Base-by-base conservation (phyloP, 2,797 vertebrate species). In the Acanthurus leucopareius region DNA sequence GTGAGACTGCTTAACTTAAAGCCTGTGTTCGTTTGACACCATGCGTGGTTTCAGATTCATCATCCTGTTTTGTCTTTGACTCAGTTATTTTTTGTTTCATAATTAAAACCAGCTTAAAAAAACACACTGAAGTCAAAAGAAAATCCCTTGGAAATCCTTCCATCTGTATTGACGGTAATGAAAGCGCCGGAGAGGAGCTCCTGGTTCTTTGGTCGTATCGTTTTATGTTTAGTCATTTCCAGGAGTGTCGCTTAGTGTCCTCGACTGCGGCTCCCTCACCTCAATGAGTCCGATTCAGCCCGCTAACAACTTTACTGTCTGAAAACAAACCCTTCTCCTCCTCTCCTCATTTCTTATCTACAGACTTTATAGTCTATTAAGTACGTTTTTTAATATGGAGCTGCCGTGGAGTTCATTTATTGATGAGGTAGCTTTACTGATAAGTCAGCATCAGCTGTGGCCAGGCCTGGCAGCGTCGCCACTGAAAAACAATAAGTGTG, bases 361-460 rank as follows among this genome's bases (percentile, higher is more conserved):
- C 22, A 57, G 45, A 75, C 19, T 74, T 85, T 66, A 67, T 48
- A 60, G 69, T 82, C 51, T 13, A 56, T 22, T 69, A 56, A 70
- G 60, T 40, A 16, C 69, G 66, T 25, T 32, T 76, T 85, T 79
- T 77, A 52, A 74, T 83, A 54, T 22, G 47, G 32, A 58, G 35
- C 42, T 9, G 45, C 25, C 49, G 25, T 49, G 59, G 73, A 69
- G 77, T 81, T 84, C 66, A 71, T 75, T 82, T 84, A 86, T 78
- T 86, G 77, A 84, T 86, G 65, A 73, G 65, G 74, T 38, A 72
- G 48, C 58, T 40, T 32, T 71, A 16, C 64, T 85, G 85, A 81
- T 77, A 84, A 66, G 69, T 87, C 86, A 83, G 87, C 86, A 85
- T 75, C 59, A 65, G 47, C 63, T 25, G 45, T 42, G 35, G 79